phyloP scores from a whole-genome alignment of 2,113 vertebrate species.

The Rhinoderma darwinii region DNA sequence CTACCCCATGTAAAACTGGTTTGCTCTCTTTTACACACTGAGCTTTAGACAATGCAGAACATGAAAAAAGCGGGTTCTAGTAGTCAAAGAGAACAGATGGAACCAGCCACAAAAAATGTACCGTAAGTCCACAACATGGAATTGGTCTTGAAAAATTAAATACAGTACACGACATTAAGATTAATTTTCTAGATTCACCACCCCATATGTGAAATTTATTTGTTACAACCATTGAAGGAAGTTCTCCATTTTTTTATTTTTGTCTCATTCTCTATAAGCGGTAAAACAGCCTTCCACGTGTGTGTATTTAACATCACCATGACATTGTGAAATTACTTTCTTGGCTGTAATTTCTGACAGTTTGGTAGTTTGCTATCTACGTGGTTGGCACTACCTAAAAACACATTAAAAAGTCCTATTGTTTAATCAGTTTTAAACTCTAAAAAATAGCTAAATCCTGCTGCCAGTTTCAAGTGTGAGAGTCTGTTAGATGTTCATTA shows the following conservation, averaged over 20 bases:
- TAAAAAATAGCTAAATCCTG: background rate
- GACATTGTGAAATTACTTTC: conserved; percentile 6
- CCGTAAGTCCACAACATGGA: background rate
- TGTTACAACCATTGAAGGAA: background rate
- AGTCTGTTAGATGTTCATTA: conserved; percentile 25
- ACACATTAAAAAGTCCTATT: background rate
- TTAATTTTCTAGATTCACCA: background rate
- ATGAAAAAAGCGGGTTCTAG: too few species aligned
- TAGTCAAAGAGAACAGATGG: too few species aligned
- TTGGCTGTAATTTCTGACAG: background rate
- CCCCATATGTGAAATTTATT: background rate
- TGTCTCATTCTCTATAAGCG: background rate
- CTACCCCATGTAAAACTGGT: too few species aligned
- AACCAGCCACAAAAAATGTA: too few species aligned
- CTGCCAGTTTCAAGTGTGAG: conserved; percentile 15
- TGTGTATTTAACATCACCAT: background rate
- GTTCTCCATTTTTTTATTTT: too few species aligned
- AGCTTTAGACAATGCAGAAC: too few species aligned
- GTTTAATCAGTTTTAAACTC: conserved; percentile 1
- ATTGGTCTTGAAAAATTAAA: background rate
- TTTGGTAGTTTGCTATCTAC: conserved; percentile 16
- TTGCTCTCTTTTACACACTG: too few species aligned
- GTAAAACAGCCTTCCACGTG: background rate
- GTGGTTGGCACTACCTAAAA: conserved; percentile 21
- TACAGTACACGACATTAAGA: background rate